Conservation (phyloP, 2,888 invertebrate species). For the Cataglyphis rosenhaueri region DNA sequence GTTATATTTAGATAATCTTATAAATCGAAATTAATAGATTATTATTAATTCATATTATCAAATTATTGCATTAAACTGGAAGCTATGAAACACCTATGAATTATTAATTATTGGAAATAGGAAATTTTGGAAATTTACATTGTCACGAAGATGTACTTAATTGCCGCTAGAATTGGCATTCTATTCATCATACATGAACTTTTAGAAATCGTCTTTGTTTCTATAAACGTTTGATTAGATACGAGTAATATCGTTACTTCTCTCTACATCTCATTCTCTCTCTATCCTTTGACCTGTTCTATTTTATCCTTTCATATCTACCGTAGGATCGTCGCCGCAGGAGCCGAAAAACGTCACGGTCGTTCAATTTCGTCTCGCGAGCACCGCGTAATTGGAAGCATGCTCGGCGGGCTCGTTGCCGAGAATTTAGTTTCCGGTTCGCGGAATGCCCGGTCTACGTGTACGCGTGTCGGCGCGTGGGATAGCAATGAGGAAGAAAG, state of each 20-base stretch:
- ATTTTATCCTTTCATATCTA: conserved; percentile 18
- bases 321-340: conserved; percentile 62
- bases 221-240: conserved; percentile 12
- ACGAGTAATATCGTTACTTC: conserved; percentile 27
- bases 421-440: conserved; percentile 82
- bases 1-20: background rate
- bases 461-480: conserved; percentile 53
- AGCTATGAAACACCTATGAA: background rate
- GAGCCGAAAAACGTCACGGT: conserved; percentile 77
- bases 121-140: conserved; percentile 11
- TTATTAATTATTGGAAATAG: conserved; percentile 10
- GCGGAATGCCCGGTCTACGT: conserved; percentile 60
- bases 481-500: background rate
- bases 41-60: background rate
- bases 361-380: conserved; percentile 80
- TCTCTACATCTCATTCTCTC: background rate
- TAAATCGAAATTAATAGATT: background rate
- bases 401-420: conserved; percentile 81
- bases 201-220: conserved; percentile 24
- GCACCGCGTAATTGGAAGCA: conserved; percentile 81
- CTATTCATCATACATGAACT: conserved; percentile 23
- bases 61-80: background rate
- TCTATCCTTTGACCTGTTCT: background rate
- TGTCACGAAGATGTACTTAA: background rate
- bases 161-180: conserved; percentile 14